These are phyloP conservation scores for Labroides dimidiatus DNA, from an alignment of 2,797 vertebrate species.

Conservation along the genomic window DNA sequence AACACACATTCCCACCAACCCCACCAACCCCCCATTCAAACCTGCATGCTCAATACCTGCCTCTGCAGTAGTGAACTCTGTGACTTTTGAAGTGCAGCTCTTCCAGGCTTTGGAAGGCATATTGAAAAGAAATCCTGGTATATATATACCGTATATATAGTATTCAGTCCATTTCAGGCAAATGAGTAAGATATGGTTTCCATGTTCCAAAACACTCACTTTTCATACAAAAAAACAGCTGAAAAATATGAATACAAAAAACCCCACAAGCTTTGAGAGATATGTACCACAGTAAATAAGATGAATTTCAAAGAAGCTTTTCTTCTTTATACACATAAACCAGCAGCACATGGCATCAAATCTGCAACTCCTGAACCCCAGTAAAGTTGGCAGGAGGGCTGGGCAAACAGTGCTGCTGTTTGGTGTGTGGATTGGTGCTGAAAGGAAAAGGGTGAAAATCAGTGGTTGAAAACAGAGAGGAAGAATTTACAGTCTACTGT, in stretches of 20 bases:
- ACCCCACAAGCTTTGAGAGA: neutral
- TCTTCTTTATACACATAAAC: neutral
- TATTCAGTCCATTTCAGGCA: constrained; percentile 29
- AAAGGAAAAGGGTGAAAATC: constrained; percentile 61
- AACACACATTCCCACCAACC: too few relatives aligned
- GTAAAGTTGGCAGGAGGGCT: constrained; percentile 25
- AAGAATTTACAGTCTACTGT: constrained; percentile 81
- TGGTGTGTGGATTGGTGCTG: constrained; percentile 81
- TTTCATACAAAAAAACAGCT: constrained; percentile 11
- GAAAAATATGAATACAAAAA: constrained; percentile 6
- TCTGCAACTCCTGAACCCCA: neutral
- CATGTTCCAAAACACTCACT: constrained; percentile 5
- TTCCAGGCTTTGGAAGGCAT: constrained; percentile 39
- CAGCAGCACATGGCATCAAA: neutral
- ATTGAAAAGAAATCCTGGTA: constrained; percentile 53
- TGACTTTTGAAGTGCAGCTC: constrained; percentile 69
- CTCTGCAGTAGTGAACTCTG: constrained; percentile 36
- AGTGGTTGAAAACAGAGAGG: constrained; percentile 74
- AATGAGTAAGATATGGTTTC: constrained; percentile 54
- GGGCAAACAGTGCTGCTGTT: constrained; percentile 81
- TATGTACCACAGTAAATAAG: neutral
- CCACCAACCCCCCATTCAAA: too few relatives aligned
- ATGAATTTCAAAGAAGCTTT: neutral
- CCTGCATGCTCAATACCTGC: constrained; percentile 52
- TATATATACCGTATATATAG: too few relatives aligned